These are phyloP conservation scores for Podiceps cristatus DNA, from an alignment of 2,113 vertebrate species.

Conservation along the genomic window DNA sequence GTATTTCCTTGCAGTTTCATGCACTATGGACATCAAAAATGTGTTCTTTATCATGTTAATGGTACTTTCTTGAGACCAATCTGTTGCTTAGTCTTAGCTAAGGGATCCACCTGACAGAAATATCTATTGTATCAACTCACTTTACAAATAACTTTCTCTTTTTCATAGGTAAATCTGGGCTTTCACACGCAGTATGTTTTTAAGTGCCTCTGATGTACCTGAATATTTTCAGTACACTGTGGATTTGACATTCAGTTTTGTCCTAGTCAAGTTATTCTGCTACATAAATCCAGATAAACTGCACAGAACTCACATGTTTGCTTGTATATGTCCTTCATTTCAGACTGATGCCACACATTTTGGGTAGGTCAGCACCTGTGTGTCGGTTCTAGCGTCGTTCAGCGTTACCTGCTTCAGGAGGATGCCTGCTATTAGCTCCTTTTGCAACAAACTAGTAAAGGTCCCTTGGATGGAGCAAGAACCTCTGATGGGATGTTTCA, in stretches of 20 bases:
- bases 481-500: not conserved
- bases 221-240: not conserved
- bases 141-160: not conserved
- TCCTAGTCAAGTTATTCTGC: not conserved
- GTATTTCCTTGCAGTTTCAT: not conserved
- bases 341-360: not conserved
- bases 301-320: not conserved
- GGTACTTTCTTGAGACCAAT: not conserved
- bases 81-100: not conserved
- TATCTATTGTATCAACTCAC: not conserved
- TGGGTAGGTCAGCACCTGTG: not conserved
- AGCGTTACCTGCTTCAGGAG: not conserved
- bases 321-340: not conserved
- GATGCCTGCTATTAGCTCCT: not conserved
- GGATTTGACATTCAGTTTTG: not conserved
- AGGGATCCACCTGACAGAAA: not conserved
- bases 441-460: not conserved
- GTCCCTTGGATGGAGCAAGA: not conserved
- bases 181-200: not conserved
- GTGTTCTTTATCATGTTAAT: not conserved
- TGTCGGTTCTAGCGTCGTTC: not conserved
- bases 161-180: not conserved
- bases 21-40: not conserved
- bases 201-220: not conserved
- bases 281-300: not conserved